Base-by-base conservation (phyloP, 2,797 vertebrate genomes). In the Macrochelys suwanniensis region DNA sequence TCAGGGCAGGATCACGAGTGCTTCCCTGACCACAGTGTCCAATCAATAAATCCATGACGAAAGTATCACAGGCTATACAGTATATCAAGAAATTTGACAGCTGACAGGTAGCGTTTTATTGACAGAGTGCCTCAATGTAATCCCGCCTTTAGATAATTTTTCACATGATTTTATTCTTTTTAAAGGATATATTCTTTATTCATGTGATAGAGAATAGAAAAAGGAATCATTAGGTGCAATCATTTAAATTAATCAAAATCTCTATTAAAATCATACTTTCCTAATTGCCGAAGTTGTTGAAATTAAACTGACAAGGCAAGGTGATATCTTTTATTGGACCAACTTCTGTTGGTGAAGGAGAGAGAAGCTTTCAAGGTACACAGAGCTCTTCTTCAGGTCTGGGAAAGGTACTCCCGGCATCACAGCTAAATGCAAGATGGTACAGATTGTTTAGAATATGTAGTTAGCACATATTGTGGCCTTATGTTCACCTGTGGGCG, bases 1-100 rank as follows among this genome's bases (percentile, higher is more conserved):
- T 95, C 95, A 95, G 92, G 51, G 88, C 80, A 89, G 89, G 91
- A 95, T 95, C 88, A 90, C 28, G 25, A 50, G 61, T 45, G 83
- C 83, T 96, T 93, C 88, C 93, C 92, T 82, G 85, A 82, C 84
- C 1, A 0, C 1, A 7, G 57, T 84, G 37, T 68, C 50, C 85
- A 89, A 47, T 84, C 81, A 87, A 78, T 85, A 94, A 11, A 93
- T n/a, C 94, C 87, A 53, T 3, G 23, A 51, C 54, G 85, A 82
- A 92, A 59, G 5, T n/a, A 59, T 80, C 77, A 85, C 71, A 65
- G 83, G 23, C 51, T 84, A 6, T 49, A 12, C 7, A 56, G 25
- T 45, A n/a, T 3, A 21, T 50, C 23, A 5, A 1, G 3, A 42
- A 47, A 5, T 25, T 33, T 89, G 81, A 42, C 28, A 80, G 54